Evolutionary conservation across 2,113 vertebrate species (phyloP).

Genomic region (Anser cygnoides): DNA sequence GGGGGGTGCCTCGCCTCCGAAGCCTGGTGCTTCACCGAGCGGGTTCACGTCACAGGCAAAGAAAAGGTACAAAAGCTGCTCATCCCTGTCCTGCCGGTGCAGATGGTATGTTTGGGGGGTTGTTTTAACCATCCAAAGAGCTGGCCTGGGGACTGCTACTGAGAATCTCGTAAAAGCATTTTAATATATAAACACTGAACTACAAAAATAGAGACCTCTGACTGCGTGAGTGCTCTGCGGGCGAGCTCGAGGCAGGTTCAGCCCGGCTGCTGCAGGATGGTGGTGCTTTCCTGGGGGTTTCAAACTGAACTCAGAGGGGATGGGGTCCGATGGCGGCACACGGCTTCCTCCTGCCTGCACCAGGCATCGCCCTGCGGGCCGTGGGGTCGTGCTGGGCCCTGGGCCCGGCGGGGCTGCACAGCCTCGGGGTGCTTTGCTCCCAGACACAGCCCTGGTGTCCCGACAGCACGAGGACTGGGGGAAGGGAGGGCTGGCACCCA

Average conservation of each 20-base stretch:
- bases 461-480: no score
- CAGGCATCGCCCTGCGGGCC: no score
- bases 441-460: no score
- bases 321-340: fast-evolving
- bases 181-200: constrained; percentile 57
- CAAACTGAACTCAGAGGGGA: background rate
- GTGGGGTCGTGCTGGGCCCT: no score
- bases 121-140: background rate
- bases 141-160: background rate
- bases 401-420: no score
- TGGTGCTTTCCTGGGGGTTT: background rate
- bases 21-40: background rate
- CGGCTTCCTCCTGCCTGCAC: fast-evolving
- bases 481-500: background rate
- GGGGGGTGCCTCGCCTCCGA: background rate
- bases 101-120: background rate
- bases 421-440: no score
- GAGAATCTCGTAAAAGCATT: constrained; percentile 44
- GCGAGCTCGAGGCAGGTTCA: background rate
- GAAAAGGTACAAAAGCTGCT: background rate
- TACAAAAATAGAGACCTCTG: constrained; percentile 69
- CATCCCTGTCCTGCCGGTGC: background rate
- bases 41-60: background rate
- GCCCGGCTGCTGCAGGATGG: background rate
- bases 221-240: background rate